Base-by-base conservation (phyloP, 53 echinoderm and acorn worm species). In the Arbacia lixula region DNA sequence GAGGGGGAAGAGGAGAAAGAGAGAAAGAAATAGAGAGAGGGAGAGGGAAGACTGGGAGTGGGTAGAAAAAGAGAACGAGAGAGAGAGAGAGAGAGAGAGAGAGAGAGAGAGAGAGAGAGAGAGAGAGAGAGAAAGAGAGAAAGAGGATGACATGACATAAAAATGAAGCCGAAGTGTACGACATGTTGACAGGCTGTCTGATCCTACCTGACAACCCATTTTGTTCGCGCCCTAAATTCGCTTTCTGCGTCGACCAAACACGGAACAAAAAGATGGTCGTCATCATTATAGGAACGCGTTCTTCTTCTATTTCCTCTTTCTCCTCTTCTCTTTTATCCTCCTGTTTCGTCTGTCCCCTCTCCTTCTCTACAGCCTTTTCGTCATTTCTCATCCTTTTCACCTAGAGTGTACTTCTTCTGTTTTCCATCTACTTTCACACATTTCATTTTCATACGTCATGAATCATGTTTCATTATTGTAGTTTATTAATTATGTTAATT, bases 211-310 rank as follows among this genome's bases (percentile, higher is more conserved):
- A 74, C 74, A 74, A 74, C 74, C 53, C 53, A 74, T 74, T 74
- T 74, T 74, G 74, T 74, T 74, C 74, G 74, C 74, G 74, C 74
- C 74, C 74, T 53, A 74, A 74, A 74, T 74, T 74, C 74, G 34
- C 74, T 52, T 53, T 74, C 53, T 74, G 34, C 53, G 14, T 20
- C 9, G 53, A 33, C 33, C 11, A 46, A 53, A 71, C n/a, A n/a
- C n/a, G n/a, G n/a, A n/a, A n/a, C n/a, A n/a, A n/a, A n/a, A n/a
- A n/a, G n/a, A n/a, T n/a, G n/a, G n/a, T n/a, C n/a, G n/a, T n/a
- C n/a, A n/a, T n/a, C n/a, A n/a, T n/a, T n/a, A n/a, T n/a, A n/a
- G n/a, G n/a, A n/a, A n/a, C n/a, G n/a, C n/a, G n/a, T n/a, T n/a
- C n/a, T n/a, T n/a, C n/a, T n/a, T n/a, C n/a, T n/a, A n/a, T n/a